Percentiles rank a stretch among this genome's conserved stretches.
phyloP scores from a whole-genome alignment of 2,113 vertebrate genomes.

The Phoxinus phoxinus region DNA sequence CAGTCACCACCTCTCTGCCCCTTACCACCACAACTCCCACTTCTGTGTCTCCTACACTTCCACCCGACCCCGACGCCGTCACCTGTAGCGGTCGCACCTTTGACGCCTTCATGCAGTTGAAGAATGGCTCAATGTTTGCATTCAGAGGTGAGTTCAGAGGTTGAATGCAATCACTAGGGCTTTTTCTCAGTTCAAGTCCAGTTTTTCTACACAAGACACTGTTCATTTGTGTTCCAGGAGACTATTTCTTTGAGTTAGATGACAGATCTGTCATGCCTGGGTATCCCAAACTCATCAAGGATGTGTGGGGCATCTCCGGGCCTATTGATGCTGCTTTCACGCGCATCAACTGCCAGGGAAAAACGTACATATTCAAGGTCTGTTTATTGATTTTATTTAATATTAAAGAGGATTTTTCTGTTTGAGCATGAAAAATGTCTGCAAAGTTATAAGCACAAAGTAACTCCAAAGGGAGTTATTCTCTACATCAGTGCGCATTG shows the following conservation, averaged over 20 bases:
- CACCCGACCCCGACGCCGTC: slow-evolving; percentile 56
- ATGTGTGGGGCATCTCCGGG: slow-evolving; percentile 91
- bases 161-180: not conserved
- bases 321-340: slow-evolving; percentile 94
- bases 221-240: slow-evolving; percentile 71
- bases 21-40: not conserved
- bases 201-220: not conserved
- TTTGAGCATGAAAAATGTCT: too few species aligned
- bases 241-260: slow-evolving; percentile 91
- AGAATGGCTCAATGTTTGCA: slow-evolving; percentile 91
- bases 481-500: too few species aligned
- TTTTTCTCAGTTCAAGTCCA: not conserved
- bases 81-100: slow-evolving; percentile 85
- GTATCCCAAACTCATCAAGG: slow-evolving; percentile 90
- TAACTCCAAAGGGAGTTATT: too few species aligned
- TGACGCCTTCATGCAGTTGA: slow-evolving; percentile 90
- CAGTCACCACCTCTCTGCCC: not conserved
- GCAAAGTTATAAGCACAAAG: too few species aligned
- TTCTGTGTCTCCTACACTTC: not conserved
- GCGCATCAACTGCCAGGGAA: slow-evolving; percentile 95
- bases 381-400: not conserved
- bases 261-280: slow-evolving; percentile 80
- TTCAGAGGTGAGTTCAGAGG: slow-evolving; percentile 85
- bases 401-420: too few species aligned
- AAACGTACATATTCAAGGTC: slow-evolving; percentile 96